Evolutionary conservation across 2,113 vertebrate genomes (phyloP).

Genomic region (Xyliphius kryptos): DNA sequence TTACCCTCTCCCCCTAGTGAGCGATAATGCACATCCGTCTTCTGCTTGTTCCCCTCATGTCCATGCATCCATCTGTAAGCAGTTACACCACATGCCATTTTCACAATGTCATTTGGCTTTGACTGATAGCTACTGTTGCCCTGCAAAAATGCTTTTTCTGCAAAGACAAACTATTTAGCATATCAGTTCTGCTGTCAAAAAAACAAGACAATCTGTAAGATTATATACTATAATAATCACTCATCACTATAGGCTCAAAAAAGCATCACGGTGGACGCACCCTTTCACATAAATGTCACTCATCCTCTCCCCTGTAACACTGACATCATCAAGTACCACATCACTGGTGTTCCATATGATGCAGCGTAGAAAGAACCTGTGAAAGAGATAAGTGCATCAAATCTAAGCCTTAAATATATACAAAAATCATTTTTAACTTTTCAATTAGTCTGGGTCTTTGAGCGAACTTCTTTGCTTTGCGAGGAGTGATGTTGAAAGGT

Average conservation of each 20-base stretch:
- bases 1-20: slow-evolving; percentile 95
- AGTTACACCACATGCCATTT: neutral
- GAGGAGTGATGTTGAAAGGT: slow-evolving; percentile 82
- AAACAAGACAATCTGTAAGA: slow-evolving; percentile 31
- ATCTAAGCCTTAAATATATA: too few relatives aligned
- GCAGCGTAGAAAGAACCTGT: slow-evolving; percentile 87
- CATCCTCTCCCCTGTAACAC: slow-evolving; percentile 92
- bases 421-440: too few relatives aligned
- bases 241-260: slow-evolving; percentile 17
- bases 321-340: slow-evolving; percentile 87
- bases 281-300: slow-evolving; percentile 97
- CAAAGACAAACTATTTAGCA: slow-evolving; percentile 30
- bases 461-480: slow-evolving; percentile 89
- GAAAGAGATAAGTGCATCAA: neutral
- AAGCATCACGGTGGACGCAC: slow-evolving; percentile 51
- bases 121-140: slow-evolving; percentile 14
- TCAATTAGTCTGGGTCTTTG: slow-evolving; percentile 7
- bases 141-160: slow-evolving; percentile 38
- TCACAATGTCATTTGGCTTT: slow-evolving; percentile 10
- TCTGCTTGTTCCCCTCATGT: slow-evolving; percentile 86
- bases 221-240: slow-evolving; percentile 19
- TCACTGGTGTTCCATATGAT: slow-evolving; percentile 91
- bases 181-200: slow-evolving; percentile 35
- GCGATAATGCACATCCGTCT: slow-evolving; percentile 93
- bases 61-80: slow-evolving; percentile 85